A percentile compares a stretch with the other conserved stretches of the same genome.
Evolutionary conservation across 1,140 invertebrate species (phyloP).

Genomic region (Drosophila malerkotliana): DNA sequence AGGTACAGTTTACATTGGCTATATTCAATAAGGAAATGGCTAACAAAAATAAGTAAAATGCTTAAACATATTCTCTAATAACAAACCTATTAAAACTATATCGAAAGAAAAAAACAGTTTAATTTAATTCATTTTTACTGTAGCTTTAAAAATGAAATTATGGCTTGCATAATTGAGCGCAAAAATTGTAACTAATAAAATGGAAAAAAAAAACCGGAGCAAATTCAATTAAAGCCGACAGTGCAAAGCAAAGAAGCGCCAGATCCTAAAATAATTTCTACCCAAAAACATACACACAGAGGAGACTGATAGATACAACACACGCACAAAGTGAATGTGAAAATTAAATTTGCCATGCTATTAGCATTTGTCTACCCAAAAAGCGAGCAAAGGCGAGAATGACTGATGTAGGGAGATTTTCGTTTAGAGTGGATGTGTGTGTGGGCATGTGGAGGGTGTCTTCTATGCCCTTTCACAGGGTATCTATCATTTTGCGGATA

Average conservation of each 20-base stretch:
- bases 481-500: too few relatives aligned
- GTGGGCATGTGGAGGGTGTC: background rate
- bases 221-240: conserved; percentile 47
- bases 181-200: conserved; percentile 66
- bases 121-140: background rate
- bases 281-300: conserved; percentile 4
- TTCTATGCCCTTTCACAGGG: background rate
- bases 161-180: conserved; percentile 65
- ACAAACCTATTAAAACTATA: too few relatives aligned
- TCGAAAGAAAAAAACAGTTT: background rate
- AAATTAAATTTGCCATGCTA: conserved; percentile 63
- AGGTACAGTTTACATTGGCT: background rate
- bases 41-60: background rate
- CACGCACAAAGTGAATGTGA: conserved; percentile 52
- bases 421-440: background rate
- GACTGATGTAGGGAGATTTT: conserved; percentile 9
- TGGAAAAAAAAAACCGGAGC: conserved; percentile 5
- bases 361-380: conserved; percentile 52
- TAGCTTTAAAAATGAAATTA: conserved; percentile 52
- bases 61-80: background rate
- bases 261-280: conserved; percentile 21
- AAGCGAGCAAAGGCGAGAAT: conserved; percentile 18
- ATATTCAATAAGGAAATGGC: background rate
- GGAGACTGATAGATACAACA: conserved; percentile 8
- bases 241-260: conserved; percentile 19